A percentile compares a stretch with the other conserved stretches of the same genome.
These are phyloP conservation scores for Dasyurus viverrinus DNA, from an alignment of 2,113 vertebrate species.

Conservation along the genomic window DNA sequence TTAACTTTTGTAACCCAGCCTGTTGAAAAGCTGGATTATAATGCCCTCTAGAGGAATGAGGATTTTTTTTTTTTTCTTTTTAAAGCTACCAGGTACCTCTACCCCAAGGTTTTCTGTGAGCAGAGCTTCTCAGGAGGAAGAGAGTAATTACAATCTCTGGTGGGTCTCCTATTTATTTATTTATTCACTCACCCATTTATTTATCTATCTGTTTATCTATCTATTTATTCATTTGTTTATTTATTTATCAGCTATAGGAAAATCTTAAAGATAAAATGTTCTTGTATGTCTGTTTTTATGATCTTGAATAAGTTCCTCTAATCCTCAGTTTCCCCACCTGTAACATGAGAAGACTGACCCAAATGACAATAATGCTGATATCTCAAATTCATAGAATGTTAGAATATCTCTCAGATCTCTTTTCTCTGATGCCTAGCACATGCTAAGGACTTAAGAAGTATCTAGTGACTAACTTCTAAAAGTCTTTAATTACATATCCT, in stretches of 20 bases:
- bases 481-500: too few species aligned
- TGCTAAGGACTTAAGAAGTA: neutral
- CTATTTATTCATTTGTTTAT: rapidly evolving
- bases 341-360: neutral
- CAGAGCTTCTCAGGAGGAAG: neutral
- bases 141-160: neutral
- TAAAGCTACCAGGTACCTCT: neutral
- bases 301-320: neutral
- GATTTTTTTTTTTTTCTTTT: neutral
- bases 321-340: neutral
- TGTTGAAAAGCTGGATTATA: constrained; percentile 74
- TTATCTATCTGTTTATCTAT: neutral
- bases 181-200: too few species aligned
- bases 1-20: neutral
- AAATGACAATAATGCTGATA: neutral
- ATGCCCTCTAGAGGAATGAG: constrained; percentile 77
- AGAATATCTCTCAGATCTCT: neutral
- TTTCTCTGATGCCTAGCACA: neutral
- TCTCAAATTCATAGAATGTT: neutral
- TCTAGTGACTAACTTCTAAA: neutral
- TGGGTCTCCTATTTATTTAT: neutral
- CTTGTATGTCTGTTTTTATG: neutral
- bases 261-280: neutral
- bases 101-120: neutral
- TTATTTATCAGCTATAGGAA: neutral